These are phyloP conservation scores for Piscicola geometra DNA, from an alignment of 2,888 invertebrate species.

Conservation along the genomic window DNA sequence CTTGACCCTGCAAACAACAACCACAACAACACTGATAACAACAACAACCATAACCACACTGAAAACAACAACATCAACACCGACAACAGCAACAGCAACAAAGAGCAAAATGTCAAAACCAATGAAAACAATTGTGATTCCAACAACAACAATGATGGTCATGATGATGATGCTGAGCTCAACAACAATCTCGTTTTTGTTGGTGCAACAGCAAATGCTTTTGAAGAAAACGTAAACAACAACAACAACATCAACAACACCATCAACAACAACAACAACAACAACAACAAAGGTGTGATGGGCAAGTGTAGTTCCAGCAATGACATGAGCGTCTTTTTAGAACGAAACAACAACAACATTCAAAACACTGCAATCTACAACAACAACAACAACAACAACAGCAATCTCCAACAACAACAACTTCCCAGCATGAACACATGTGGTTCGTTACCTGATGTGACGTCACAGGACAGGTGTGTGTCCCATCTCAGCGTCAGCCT, in stretches of 20 bases:
- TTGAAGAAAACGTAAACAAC: neutral
- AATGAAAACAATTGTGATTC: neutral
- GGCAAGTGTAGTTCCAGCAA: neutral
- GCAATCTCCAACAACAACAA: slow-evolving; percentile 5
- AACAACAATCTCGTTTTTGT: neutral
- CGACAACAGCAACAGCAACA: neutral
- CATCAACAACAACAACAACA: neutral
- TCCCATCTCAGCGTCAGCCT: slow-evolving; percentile 27
- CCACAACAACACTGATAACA: neutral
- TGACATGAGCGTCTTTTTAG: neutral
- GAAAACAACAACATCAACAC: neutral
- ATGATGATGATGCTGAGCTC: neutral
- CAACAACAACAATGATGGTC: neutral
- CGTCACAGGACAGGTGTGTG: neutral
- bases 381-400: neutral
- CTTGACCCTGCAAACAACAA: neutral
- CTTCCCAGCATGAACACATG: neutral
- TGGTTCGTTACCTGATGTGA: slow-evolving; percentile 28
- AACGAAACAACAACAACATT: slow-evolving; percentile 3
- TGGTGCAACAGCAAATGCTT: neutral
- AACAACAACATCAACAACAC: neutral
- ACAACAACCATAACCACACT: neutral
- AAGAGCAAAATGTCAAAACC: neutral
- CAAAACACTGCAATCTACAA: neutral
- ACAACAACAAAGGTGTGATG: slow-evolving; percentile 9